A percentile compares a stretch with the other conserved stretches of the same genome.
phyloP scores from a whole-genome alignment of 2,797 vertebrate genomes.

The Schizopygopsis malacanthus region DNA sequence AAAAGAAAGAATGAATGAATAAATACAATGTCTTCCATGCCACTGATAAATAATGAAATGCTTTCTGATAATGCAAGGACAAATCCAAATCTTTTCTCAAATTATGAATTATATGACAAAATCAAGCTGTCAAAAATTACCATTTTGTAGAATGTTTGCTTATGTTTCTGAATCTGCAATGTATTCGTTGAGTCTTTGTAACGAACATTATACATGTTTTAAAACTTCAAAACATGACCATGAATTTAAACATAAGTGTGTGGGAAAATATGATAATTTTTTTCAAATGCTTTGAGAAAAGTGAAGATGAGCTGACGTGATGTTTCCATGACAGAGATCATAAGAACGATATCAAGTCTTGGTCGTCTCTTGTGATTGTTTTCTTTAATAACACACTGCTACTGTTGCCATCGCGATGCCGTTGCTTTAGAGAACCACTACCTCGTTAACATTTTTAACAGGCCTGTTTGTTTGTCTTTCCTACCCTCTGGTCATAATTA shows the following conservation, averaged over 20 bases:
- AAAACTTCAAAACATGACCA: background rate
- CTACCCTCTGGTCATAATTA: constrained; percentile 46
- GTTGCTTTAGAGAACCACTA: constrained; percentile 23
- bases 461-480: constrained; percentile 45
- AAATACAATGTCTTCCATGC: background rate
- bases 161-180: background rate
- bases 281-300: background rate
- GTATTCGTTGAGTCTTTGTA: background rate
- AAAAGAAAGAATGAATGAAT: background rate
- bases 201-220: background rate
- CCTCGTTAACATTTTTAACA: constrained; percentile 57
- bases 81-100: background rate
- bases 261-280: background rate
- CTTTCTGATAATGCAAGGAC: constrained; percentile 30
- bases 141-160: constrained; percentile 24
- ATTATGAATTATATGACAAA: constrained; percentile 25
- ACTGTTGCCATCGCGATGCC: constrained; percentile 48
- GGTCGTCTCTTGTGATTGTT: constrained; percentile 19
- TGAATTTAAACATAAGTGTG: background rate
- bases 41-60: background rate
- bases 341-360: background rate
- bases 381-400: constrained; percentile 51
- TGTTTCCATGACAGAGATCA: constrained; percentile 8
- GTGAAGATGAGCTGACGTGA: background rate
- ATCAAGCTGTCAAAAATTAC: constrained; percentile 33